Evolutionary conservation across 1,140 invertebrate species (phyloP).

Genomic region (Elysia chlorotica): DNA sequence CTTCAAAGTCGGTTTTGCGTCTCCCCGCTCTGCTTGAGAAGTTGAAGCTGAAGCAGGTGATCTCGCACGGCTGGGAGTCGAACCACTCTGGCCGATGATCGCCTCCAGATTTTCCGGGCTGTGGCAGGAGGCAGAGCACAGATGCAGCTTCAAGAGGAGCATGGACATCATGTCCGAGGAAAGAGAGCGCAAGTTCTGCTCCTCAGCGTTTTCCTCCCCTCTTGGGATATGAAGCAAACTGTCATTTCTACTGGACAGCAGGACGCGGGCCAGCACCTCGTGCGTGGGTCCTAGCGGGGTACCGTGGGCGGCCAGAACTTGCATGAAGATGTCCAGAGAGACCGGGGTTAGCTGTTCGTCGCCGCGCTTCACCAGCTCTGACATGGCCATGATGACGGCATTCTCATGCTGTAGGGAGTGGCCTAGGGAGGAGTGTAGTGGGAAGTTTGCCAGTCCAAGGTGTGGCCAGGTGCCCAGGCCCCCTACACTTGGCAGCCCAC

Average conservation of each 20-base stretch:
- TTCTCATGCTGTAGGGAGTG: constrained; percentile 8
- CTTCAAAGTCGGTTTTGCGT: too few species aligned
- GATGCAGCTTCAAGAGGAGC: constrained; percentile 7
- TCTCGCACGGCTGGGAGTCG: not conserved
- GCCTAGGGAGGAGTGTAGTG: too few species aligned
- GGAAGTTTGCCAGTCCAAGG: too few species aligned
- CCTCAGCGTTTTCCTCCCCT: too few species aligned
- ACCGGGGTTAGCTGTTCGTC: not conserved
- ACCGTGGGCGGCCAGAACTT: constrained; percentile 6
- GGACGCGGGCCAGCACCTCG: constrained; percentile 7
- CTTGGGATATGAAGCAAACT: too few species aligned
- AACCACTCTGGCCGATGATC: not conserved
- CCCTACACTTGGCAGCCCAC: too few species aligned
- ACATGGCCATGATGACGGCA: constrained; percentile 13
- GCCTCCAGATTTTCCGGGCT: not conserved
- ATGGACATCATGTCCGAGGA: constrained; percentile 4
- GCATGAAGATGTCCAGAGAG: constrained; percentile 5
- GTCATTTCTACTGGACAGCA: not conserved
- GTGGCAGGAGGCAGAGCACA: not conserved
- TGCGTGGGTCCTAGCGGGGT: not conserved
- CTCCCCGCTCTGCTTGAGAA: not conserved
- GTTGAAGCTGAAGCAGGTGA: not conserved
- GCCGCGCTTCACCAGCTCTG: not conserved
- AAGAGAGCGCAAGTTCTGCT: too few species aligned
- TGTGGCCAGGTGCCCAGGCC: too few species aligned